Evolutionary conservation across 2,113 vertebrate genomes (phyloP).

Genomic region (Nycticryphes semicollaris): DNA sequence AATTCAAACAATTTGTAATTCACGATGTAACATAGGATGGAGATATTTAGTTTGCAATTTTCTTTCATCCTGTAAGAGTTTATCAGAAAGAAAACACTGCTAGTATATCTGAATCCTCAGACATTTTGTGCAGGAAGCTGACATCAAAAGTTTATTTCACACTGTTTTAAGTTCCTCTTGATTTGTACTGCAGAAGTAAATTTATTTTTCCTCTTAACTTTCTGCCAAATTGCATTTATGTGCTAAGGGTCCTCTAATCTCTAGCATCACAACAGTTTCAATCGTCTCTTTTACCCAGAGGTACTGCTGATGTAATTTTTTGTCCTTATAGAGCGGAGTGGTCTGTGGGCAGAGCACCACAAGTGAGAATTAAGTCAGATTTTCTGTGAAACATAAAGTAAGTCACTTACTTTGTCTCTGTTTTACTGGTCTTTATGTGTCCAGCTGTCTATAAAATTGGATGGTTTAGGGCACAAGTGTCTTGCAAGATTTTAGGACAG

Average conservation of each 20-base stretch:
- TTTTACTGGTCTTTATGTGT: neutral
- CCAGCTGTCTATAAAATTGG: neutral
- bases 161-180: neutral
- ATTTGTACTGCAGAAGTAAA: neutral
- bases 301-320: neutral
- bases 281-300: neutral
- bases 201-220: neutral
- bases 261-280: neutral
- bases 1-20: neutral
- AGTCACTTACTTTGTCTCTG: neutral
- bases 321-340: neutral
- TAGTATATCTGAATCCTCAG: neutral
- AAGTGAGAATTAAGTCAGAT: neutral
- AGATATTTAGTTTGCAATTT: neutral
- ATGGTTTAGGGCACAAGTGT: neutral
- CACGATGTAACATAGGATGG: neutral
- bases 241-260: neutral
- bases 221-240: neutral
- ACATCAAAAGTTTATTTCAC: neutral
- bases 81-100: neutral
- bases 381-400: neutral
- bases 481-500: neutral
- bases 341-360: neutral
- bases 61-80: neutral
- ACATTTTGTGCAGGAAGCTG: neutral